Base-by-base conservation (phyloP, 1,140 invertebrate species). In the Papilio glaucus region DNA sequence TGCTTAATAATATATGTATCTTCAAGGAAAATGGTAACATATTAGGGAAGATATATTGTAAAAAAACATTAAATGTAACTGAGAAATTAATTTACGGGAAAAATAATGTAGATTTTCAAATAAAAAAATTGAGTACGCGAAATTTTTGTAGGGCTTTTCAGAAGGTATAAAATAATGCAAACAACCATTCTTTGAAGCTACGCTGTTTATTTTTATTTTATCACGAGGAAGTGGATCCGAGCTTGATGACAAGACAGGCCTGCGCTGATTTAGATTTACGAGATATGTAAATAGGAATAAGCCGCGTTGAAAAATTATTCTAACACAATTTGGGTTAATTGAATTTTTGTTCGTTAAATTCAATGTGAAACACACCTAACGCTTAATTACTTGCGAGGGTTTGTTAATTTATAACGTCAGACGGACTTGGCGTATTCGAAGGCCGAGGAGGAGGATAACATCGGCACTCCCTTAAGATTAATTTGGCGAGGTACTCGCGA, bases 391-490 rank as follows among this genome's bases (percentile, higher is more conserved):
- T 76, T 78, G 79, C 82, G 81, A 85, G 84, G 87, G 89, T 86
- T 92, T 89, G 88, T 88, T 90, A 92, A 91, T 91, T 92, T 92
- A 91, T 85, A 91, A 87, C 84, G 81, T 85, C 80, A 81, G 83
- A 83, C 81, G 80, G 84, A 86, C 84, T 84, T 84, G 81, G 82
- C 79, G 77, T 78, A 80, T 85, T 89, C 76, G 80, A 88, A 87
- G 84, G 83, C 85, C 75, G 74, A 76, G 78, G 82, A 85, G 76
- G 74, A 84, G 87, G 86, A 89, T 89, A 90, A 89, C 90, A 88
- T 89, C 87, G 86, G 88, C 91, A 91, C 88, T 93, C 90, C 88
- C 90, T 90, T 86, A 93, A 93, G 90, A 91, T 91, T 93, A 93
- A 93, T 93, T 93, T 93, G 83, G 77, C 80, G 78, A 84, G 78